Conservation (phyloP, 1,140 invertebrate genomes). For the Saccostrea glomerata region DNA sequence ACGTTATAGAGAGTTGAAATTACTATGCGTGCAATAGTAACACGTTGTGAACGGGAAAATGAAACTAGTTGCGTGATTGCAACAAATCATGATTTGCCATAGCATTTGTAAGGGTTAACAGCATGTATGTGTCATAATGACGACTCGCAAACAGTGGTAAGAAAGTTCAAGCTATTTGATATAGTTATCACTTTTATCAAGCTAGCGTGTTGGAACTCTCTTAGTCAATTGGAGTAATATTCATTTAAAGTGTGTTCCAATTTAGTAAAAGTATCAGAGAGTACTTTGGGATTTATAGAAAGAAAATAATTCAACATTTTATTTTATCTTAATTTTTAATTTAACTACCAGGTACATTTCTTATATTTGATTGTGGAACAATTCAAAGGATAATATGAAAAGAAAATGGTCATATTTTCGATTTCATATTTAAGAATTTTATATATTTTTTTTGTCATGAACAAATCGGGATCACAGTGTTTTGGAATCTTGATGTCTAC, state of each 20-base stretch:
- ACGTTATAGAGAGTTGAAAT: constrained; percentile 13
- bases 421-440: too few species aligned
- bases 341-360: too few species aligned
- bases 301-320: too few species aligned
- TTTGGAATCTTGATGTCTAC: too few species aligned
- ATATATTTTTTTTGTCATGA: too few species aligned
- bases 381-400: too few species aligned
- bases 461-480: too few species aligned
- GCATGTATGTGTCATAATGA: constrained; percentile 36
- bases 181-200: constrained; percentile 37
- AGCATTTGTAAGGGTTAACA: constrained; percentile 24
- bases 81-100: constrained; percentile 13
- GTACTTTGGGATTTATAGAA: background rate
- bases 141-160: constrained; percentile 32
- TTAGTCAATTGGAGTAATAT: constrained; percentile 14
- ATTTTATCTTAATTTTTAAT: too few species aligned
- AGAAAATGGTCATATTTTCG: too few species aligned
- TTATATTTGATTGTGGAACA: too few species aligned
- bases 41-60: constrained; percentile 13
- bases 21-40: constrained; percentile 31
- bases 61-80: constrained; percentile 27
- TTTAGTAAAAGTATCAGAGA: background rate
- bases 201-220: background rate
- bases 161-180: constrained; percentile 36
- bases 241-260: constrained; percentile 11